These are phyloP conservation scores for Nyctalus aviator DNA, from an alignment of 2,797 vertebrate species.

Conservation along the genomic window DNA sequence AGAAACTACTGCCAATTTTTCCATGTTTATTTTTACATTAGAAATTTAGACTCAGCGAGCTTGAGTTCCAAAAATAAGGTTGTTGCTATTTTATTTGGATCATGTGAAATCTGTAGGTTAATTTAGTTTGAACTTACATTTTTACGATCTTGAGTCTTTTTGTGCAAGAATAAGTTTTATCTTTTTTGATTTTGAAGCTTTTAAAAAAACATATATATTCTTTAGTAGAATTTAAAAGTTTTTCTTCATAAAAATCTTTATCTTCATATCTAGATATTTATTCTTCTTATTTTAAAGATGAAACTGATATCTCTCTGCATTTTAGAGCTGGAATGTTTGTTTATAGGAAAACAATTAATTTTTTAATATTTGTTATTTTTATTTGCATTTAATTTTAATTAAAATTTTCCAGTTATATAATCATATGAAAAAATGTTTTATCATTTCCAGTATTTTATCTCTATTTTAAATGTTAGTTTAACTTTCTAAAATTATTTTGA, in stretches of 20 bases:
- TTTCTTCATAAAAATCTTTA: neutral
- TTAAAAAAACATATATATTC: neutral
- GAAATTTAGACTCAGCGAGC: slow-evolving; percentile 80
- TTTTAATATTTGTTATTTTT: neutral
- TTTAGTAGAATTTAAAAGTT: neutral
- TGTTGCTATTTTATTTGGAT: slow-evolving; percentile 80
- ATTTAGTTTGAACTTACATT: slow-evolving; percentile 74
- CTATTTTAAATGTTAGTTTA: neutral
- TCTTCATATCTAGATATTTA: neutral
- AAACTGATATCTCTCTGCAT: neutral
- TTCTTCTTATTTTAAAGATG: slow-evolving; percentile 20
- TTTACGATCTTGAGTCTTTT: slow-evolving; percentile 66
- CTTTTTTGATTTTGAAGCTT: slow-evolving; percentile 41
- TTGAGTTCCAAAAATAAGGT: slow-evolving; percentile 80
- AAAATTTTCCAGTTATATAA: neutral
- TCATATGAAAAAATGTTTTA: neutral
- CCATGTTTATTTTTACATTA: slow-evolving; percentile 80
- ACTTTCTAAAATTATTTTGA: slow-evolving; percentile 18
- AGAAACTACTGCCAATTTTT: slow-evolving; percentile 75
- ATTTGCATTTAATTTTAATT: slow-evolving; percentile 42
- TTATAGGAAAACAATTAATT: neutral
- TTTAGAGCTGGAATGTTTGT: neutral
- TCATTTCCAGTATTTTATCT: neutral
- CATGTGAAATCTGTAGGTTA: slow-evolving; percentile 79
- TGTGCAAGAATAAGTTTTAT: slow-evolving; percentile 25